These are phyloP conservation scores for Galerucella pusilla DNA, from an alignment of 2,888 invertebrate species.

Conservation along the genomic window DNA sequence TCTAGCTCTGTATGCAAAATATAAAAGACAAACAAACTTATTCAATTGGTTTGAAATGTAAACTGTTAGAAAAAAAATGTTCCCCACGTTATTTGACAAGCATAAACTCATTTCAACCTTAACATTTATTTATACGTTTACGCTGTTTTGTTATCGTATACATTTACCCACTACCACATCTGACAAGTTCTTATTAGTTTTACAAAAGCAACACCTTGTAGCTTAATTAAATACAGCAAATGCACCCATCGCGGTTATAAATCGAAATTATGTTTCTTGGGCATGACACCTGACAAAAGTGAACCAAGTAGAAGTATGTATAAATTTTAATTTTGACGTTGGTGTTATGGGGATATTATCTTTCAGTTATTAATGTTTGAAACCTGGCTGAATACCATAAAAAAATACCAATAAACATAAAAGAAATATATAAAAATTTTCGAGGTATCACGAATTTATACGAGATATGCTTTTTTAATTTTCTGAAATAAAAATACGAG, in stretches of 20 bases:
- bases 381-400: background rate
- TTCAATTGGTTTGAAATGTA: too few species aligned
- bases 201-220: conserved; percentile 46
- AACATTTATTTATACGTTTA: background rate
- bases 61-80: too few species aligned
- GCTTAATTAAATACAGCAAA: conserved; percentile 57
- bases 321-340: conserved; percentile 30
- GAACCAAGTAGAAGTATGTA: background rate
- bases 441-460: background rate
- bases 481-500: too few species aligned
- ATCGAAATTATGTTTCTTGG: conserved; percentile 60
- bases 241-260: conserved; percentile 57
- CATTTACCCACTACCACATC: conserved; percentile 10
- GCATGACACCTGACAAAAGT: conserved; percentile 17
- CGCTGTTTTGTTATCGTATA: background rate
- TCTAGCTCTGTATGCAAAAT: too few species aligned
- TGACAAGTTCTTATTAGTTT: conserved; percentile 42
- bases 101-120: too few species aligned
- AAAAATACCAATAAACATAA: background rate
- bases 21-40: too few species aligned
- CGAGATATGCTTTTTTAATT: background rate
- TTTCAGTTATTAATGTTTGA: conserved; percentile 10
- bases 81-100: too few species aligned
- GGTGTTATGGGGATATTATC: background rate
- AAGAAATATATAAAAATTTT: background rate